These are phyloP conservation scores for Palythoa heliodiscus DNA, from an alignment of 92 coral and sea anemone genomes.

Conservation along the genomic window DNA sequence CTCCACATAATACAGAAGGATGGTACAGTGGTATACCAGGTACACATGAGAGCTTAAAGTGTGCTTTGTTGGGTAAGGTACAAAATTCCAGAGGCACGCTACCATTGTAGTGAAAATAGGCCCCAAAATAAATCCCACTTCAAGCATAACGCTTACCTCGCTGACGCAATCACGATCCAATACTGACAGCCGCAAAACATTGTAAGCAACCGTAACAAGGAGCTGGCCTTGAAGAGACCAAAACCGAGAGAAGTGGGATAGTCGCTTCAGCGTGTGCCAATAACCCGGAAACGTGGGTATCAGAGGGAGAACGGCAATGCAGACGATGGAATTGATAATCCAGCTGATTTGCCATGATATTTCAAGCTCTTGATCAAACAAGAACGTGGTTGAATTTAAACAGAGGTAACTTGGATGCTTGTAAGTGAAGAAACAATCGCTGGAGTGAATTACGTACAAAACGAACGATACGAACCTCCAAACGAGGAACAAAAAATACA, in stretches of 20 bases:
- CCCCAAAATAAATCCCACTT: conserved; percentile 40
- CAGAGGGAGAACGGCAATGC: conserved; percentile 37
- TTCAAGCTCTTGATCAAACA: conserved; percentile 6
- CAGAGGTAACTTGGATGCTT: conserved; percentile 13
- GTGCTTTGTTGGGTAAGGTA: conserved; percentile 42
- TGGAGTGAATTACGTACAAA: conserved; percentile 6
- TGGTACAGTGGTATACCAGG: conserved; percentile 13
- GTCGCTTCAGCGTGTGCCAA: too few relatives aligned
- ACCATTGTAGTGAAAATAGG: conserved; percentile 27
- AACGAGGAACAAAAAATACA: conserved; percentile 19
- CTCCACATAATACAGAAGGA: conserved; percentile 40
- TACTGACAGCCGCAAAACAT: conserved; percentile 29
- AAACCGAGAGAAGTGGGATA: conserved; percentile 44
- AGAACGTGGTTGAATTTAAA: too few relatives aligned
- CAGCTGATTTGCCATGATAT: conserved; percentile 27
- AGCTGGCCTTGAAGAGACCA: conserved; percentile 33
- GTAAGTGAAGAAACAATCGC: conserved; percentile 7
- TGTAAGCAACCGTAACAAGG: conserved; percentile 30
- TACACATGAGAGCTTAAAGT: not conserved
- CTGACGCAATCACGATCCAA: conserved; percentile 11
- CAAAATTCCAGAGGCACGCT: conserved; percentile 39
- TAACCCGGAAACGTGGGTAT: conserved; percentile 45
- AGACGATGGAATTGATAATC: too few relatives aligned
- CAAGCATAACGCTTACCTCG: not conserved
- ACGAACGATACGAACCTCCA: conserved; percentile 15